These are phyloP conservation scores for Lydus trimaculatus DNA, from an alignment of 2,888 invertebrate species.

Conservation along the genomic window DNA sequence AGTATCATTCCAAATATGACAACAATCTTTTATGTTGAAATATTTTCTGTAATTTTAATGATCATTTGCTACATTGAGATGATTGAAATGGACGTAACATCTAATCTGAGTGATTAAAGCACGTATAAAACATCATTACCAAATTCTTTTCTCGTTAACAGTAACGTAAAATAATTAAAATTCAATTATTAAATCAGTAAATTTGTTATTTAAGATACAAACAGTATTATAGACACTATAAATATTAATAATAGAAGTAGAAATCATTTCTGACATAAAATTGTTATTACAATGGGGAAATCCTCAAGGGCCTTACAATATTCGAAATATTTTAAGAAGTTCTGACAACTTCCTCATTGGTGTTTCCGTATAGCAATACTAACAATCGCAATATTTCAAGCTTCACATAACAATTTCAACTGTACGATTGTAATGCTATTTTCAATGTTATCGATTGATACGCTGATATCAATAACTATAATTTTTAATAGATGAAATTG, in stretches of 20 bases:
- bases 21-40: not conserved
- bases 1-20: not conserved
- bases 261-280: not conserved
- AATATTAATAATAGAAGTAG: not conserved
- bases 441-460: not conserved
- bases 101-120: not conserved
- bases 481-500: no score
- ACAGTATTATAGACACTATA: not conserved
- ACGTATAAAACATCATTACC: no score
- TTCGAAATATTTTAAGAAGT: not conserved
- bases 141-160: no score
- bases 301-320: not conserved
- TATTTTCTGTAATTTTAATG: not conserved
- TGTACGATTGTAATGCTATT: not conserved
- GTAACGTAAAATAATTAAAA: no score
- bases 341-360: not conserved
- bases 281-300: not conserved
- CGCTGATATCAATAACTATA: no score
- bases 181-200: no score
- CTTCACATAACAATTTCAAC: not conserved
- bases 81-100: not conserved
- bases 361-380: not conserved
- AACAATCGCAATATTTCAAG: not conserved
- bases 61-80: not conserved
- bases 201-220: not conserved